These are phyloP conservation scores for Natrix natrix DNA, from an alignment of 2,797 vertebrate species.

Conservation along the genomic window DNA sequence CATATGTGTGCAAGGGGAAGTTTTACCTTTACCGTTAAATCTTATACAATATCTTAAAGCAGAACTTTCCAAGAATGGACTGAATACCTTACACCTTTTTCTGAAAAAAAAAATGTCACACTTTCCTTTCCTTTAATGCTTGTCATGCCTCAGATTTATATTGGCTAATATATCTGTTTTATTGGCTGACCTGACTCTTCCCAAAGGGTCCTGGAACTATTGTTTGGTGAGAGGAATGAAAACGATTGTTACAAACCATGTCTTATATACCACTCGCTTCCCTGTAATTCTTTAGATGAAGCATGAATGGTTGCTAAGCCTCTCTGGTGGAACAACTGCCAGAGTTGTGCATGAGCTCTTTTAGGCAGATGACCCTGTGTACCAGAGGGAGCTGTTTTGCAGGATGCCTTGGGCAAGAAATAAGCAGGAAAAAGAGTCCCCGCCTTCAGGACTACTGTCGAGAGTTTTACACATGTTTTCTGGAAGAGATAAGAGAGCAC, in stretches of 20 bases:
- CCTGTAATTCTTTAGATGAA: not conserved
- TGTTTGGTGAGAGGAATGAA: too few relatives aligned
- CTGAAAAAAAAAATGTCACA: not conserved
- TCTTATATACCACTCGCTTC: not conserved
- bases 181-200: not conserved
- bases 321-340: not conserved
- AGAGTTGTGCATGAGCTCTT: not conserved
- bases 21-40: not conserved
- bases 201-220: not conserved
- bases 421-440: not conserved
- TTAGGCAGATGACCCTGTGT: not conserved
- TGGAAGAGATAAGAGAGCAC: slow-evolving; percentile 14
- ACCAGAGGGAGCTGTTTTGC: not conserved
- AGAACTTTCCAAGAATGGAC: not conserved
- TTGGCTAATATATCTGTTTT: not conserved
- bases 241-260: not conserved
- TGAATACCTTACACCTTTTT: not conserved
- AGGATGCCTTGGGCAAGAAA: not conserved
- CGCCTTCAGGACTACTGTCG: not conserved
- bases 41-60: not conserved
- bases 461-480: slow-evolving; percentile 22
- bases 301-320: not conserved
- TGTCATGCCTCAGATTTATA: not conserved
- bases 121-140: not conserved
- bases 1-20: too few relatives aligned